Conservation (phyloP, 2,888 invertebrate genomes). For the Mimachlamys varia region DNA sequence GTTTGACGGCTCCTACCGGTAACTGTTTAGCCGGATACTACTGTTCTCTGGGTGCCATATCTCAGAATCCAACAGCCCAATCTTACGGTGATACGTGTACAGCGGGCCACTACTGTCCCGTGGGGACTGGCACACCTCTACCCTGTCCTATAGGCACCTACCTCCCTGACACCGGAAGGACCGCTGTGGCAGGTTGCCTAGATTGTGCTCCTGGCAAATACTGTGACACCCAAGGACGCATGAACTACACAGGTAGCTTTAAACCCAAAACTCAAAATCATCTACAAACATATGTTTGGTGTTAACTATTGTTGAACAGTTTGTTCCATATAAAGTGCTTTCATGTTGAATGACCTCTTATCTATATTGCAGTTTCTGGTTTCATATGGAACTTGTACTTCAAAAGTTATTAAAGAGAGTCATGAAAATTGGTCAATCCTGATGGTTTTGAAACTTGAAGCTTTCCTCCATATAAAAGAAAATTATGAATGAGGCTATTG, state of each 20-base stretch:
- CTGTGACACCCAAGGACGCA: constrained; percentile 72
- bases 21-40: constrained; percentile 73
- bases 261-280: too few relatives aligned
- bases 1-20: constrained; percentile 70
- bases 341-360: neutral
- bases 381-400: too few relatives aligned
- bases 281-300: neutral
- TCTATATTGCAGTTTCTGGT: too few relatives aligned
- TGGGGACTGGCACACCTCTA: constrained; percentile 71
- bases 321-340: neutral
- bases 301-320: neutral
- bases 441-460: too few relatives aligned
- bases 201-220: constrained; percentile 76
- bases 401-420: too few relatives aligned
- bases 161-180: constrained; percentile 65
- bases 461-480: too few relatives aligned
- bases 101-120: constrained; percentile 76
- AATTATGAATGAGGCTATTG: too few relatives aligned
- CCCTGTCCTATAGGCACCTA: constrained; percentile 78
- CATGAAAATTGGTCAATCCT: too few relatives aligned
- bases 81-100: constrained; percentile 76
- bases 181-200: constrained; percentile 67
- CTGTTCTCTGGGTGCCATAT: constrained; percentile 67
- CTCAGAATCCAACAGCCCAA: constrained; percentile 64
- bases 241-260: constrained; percentile 72